Evolutionary conservation across 2,797 vertebrate genomes (phyloP).

Genomic region (Carduelis carduelis): DNA sequence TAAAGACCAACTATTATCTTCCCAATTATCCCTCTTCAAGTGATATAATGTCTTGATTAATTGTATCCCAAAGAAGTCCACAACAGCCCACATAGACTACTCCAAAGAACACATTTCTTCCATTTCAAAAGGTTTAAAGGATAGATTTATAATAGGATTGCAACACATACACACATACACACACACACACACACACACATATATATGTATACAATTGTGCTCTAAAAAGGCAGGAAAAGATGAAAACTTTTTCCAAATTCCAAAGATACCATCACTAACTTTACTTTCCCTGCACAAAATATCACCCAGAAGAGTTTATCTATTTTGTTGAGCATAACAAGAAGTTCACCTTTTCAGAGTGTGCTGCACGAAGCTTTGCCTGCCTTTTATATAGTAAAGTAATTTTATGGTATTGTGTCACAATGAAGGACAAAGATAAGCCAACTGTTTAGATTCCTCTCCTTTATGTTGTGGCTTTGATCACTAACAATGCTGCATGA

Average conservation of each 20-base stretch:
- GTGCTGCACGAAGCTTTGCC: conserved; percentile 34
- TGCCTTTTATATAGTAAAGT: conserved; percentile 67
- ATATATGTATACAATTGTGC: background rate
- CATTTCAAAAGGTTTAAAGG: background rate
- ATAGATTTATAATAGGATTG: background rate
- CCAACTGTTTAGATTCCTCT: conserved; percentile 81
- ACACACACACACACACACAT: background rate
- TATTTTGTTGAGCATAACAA: conserved; percentile 44
- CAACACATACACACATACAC: background rate
- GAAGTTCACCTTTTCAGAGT: conserved; percentile 46
- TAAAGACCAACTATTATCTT: background rate
- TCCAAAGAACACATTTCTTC: background rate
- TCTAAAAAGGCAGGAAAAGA: background rate
- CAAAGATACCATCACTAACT: background rate
- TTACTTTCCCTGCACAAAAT: conserved; percentile 9
- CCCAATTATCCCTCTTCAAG: background rate
- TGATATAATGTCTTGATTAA: background rate
- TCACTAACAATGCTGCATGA: conserved; percentile 84
- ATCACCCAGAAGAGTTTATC: background rate
- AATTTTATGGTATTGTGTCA: conserved; percentile 78
- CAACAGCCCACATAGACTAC: background rate
- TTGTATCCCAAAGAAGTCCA: background rate
- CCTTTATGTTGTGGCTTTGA: conserved; percentile 85
- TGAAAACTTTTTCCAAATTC: background rate
- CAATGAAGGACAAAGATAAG: conserved; percentile 81